Percentiles rank a stretch among this genome's conserved stretches.
phyloP scores from a whole-genome alignment of 2,113 vertebrate species.

The Trochalopteron elliotii region DNA sequence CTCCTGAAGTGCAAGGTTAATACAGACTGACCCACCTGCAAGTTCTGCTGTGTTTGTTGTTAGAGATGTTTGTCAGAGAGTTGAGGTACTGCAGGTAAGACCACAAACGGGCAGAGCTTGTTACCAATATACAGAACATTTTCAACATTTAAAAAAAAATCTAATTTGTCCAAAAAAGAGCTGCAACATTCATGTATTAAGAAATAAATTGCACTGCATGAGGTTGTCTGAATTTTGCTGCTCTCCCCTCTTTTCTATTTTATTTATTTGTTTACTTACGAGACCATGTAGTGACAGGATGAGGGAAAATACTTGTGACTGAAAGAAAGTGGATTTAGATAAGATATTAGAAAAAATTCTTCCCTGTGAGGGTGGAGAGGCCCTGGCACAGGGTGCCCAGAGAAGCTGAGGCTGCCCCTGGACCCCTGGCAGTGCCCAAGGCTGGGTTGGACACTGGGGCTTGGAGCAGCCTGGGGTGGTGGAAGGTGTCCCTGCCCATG shows the following conservation, averaged over 20 bases:
- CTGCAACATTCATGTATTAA: not conserved
- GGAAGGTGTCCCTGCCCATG: not conserved
- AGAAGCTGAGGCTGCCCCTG: not conserved
- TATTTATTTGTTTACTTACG: not conserved
- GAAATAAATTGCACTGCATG: not conserved
- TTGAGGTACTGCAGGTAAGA: not conserved
- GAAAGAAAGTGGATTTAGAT: not conserved
- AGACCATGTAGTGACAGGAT: too few species aligned
- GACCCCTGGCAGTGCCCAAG: not conserved
- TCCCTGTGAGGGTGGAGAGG: accelerated
- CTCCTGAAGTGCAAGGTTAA: not conserved
- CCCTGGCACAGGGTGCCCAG: not conserved
- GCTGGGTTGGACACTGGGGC: accelerated
- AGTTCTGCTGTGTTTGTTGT: not conserved
- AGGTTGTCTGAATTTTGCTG: not conserved
- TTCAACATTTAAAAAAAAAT: not conserved
- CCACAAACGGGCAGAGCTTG: not conserved
- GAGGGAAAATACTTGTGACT: not conserved
- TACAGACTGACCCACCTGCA: not conserved
- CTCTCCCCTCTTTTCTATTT: accelerated
- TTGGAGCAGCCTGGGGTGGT: accelerated
- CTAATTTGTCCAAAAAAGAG: not conserved
- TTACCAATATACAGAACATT: not conserved
- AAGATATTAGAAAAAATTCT: too few species aligned
- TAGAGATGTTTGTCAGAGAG: not conserved